phyloP scores from a whole-genome alignment of 2,113 vertebrate species.

The Alosa alosa region DNA sequence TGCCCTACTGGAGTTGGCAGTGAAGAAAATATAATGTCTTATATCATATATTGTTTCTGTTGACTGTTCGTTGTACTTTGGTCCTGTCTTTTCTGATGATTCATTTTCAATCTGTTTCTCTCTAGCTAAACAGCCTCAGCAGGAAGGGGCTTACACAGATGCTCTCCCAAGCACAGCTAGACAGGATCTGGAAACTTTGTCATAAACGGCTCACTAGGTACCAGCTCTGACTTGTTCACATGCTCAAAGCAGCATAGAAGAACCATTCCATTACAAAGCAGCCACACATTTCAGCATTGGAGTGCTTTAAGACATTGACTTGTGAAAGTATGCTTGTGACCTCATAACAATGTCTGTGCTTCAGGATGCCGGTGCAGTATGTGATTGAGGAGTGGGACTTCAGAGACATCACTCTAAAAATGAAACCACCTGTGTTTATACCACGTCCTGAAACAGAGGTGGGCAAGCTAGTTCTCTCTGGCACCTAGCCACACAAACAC shows the following conservation, averaged over 20 bases:
- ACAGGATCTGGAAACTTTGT: constrained; percentile 80
- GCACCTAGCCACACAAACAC: background rate
- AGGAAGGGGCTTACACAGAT: constrained; percentile 55
- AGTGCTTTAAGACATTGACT: background rate
- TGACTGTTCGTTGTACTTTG: background rate
- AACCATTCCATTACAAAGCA: background rate
- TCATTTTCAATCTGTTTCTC: background rate
- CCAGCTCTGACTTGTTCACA: background rate
- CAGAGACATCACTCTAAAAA: constrained; percentile 84
- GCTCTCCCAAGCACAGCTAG: constrained; percentile 68
- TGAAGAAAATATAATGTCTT: background rate
- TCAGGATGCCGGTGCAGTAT: constrained; percentile 93
- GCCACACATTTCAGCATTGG: background rate
- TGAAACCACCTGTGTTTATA: constrained; percentile 93
- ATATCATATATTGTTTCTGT: background rate
- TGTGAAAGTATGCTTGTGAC: background rate
- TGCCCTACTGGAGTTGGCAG: background rate
- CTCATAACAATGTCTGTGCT: background rate
- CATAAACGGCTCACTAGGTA: constrained; percentile 79
- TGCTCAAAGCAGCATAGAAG: background rate
- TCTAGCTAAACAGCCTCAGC: constrained; percentile 79
- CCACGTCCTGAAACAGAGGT: constrained; percentile 97
- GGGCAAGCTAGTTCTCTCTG: background rate
- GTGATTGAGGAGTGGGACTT: constrained; percentile 98
- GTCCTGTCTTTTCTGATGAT: background rate